phyloP scores from a whole-genome alignment of 1,140 invertebrate species.

The Heliconius hewitsoni region DNA sequence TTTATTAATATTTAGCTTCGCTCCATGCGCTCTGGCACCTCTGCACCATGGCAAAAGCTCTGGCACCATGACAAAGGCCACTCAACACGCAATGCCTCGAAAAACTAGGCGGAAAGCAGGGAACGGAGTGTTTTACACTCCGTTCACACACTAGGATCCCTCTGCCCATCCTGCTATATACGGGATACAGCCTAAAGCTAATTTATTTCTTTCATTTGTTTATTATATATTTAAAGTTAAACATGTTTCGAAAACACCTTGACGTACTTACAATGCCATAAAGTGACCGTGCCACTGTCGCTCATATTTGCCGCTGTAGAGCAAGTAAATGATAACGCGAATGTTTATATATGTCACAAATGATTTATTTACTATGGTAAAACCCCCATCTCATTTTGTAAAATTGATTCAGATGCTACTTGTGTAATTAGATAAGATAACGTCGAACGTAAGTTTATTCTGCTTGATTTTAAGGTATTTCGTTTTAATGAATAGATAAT shows the following conservation, averaged over 20 bases:
- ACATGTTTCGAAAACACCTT: conserved; percentile 49
- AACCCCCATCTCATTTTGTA: conserved; percentile 58
- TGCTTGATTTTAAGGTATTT: neutral
- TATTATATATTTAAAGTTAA: neutral
- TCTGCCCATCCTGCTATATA: too few relatives aligned
- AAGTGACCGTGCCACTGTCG: conserved; percentile 59
- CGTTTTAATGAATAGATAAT: neutral
- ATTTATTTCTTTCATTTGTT: too few relatives aligned
- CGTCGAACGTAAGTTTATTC: conserved; percentile 19
- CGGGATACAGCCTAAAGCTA: too few relatives aligned
- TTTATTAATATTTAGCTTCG: too few relatives aligned
- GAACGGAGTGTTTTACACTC: too few relatives aligned
- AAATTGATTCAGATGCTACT: conserved; percentile 63
- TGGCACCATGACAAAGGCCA: too few relatives aligned
- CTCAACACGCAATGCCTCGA: too few relatives aligned
- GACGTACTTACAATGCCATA: conserved; percentile 45
- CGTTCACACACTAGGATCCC: too few relatives aligned
- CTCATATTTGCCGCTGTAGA: conserved; percentile 52
- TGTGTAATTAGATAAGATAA: conserved; percentile 50
- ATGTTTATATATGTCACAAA: conserved; percentile 57
- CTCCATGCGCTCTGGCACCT: too few relatives aligned
- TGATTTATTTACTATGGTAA: conserved; percentile 59
- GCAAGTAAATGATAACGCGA: conserved; percentile 51
- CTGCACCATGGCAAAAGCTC: too few relatives aligned
- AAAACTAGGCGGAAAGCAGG: too few relatives aligned